Evolutionary conservation across 2,888 invertebrate species (phyloP), one percentile per base, ranked within the genome.

Genomic region (Nudaria mundana): DNA sequence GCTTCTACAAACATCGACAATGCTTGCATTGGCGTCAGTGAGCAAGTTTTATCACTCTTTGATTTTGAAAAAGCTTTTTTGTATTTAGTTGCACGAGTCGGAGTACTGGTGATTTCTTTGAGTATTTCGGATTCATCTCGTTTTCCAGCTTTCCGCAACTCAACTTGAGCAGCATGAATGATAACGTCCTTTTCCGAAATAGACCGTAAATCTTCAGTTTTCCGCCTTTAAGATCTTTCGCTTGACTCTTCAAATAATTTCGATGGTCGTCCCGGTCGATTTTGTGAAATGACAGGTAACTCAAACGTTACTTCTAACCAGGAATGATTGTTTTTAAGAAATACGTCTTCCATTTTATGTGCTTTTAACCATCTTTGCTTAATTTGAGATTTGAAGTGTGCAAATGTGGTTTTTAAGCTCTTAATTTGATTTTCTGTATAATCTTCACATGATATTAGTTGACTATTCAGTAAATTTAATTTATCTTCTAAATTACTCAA

Each of bases 221-320:
- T 37, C 6, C 31, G 7, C 13, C 31, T 30, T 18, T 37, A 31
- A 10, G n/a, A 31, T 18, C 37, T 31, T 5, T 37, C 37, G 24
- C 31, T 13, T n/a, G 20, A 2, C 1, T 37, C 31, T 12, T 5
- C 13, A 13, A 37, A 31, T 1, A 11, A 25, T 10, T 10, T 25
- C 3, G 10, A 11, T 10, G 24, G 24, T n/a, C 24, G 3, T 2
- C 24, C 7, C 8, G 18, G 18, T 3, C 18, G 18, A 18, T 22
- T 22, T 22, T 4, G 8, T 22, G 22, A 22, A 6, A 7, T 22
- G 6, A 35, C 12, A 11, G 42, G 37, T 8, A 43, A 35, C 13
- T 35, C 38, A 13, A 43, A 35, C 5, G 41, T 41, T 5, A 37
- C 43, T 26, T 38, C 35, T 12, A 39, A 20, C 44, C 39, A 44